A percentile compares a stretch with the other conserved stretches of the same genome.
These are phyloP conservation scores for Agrochola circellaris DNA, from an alignment of 2,888 invertebrate species.

Conservation along the genomic window DNA sequence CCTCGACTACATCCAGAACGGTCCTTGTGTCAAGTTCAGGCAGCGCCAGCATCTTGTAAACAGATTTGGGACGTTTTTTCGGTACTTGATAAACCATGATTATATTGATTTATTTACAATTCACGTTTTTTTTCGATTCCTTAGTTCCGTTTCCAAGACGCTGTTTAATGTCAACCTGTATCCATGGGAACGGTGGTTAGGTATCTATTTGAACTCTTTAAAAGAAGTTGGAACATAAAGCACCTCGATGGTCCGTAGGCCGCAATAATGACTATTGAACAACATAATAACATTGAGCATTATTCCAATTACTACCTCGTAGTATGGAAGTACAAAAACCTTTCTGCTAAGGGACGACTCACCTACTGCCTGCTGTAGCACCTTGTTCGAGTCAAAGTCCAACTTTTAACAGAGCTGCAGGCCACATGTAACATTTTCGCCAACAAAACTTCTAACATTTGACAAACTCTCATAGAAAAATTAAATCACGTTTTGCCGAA, in stretches of 20 bases:
- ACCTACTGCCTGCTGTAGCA: neutral
- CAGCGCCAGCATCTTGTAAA: slow-evolving; percentile 64
- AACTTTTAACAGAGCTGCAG: neutral
- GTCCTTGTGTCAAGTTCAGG: slow-evolving; percentile 82
- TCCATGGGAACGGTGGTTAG: slow-evolving; percentile 52
- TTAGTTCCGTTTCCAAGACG: slow-evolving; percentile 29
- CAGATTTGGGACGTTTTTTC: slow-evolving; percentile 10
- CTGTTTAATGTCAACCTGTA: slow-evolving; percentile 54
- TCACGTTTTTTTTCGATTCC: slow-evolving; percentile 20
- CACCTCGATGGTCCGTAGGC: neutral
- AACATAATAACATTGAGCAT: neutral
- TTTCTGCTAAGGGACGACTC: neutral
- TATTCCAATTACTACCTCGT: neutral
- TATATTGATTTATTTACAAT: slow-evolving; percentile 9
- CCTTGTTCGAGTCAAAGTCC: neutral
- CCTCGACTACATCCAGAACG: slow-evolving; percentile 83
- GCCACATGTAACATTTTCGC: no score
- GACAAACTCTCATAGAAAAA: no score
- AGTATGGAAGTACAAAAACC: neutral
- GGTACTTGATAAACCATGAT: slow-evolving; percentile 27
- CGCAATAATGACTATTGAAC: neutral
- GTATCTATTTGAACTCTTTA: neutral
- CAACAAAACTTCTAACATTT: no score
- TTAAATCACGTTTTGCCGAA: no score
- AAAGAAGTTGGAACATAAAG: neutral